phyloP scores from a whole-genome alignment of 2,797 vertebrate genomes.

The Pogonophryne albipinna region DNA sequence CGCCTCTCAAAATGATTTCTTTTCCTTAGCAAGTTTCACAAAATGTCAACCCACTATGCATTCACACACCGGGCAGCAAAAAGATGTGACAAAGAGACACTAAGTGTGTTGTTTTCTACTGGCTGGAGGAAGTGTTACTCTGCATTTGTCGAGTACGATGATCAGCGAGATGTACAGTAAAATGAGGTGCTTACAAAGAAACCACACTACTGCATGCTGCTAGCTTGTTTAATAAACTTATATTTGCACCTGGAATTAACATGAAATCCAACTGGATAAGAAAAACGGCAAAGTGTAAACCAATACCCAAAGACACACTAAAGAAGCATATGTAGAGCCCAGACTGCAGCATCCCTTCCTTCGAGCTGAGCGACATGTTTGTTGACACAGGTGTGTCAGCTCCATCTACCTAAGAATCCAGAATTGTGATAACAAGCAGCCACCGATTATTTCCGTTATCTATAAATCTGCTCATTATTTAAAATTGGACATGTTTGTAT shows the following conservation, averaged over 20 bases:
- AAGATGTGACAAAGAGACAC: conserved; percentile 9
- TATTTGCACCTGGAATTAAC: background rate
- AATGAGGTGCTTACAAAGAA: background rate
- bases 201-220: background rate
- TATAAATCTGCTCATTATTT: background rate
- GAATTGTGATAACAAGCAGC: background rate
- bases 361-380: background rate
- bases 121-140: background rate
- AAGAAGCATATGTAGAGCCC: background rate
- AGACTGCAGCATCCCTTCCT: background rate
- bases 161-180: background rate
- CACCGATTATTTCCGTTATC: background rate
- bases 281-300: background rate
- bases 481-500: background rate
- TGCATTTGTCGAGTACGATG: background rate
- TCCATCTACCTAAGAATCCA: background rate
- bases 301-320: background rate
- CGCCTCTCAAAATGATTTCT: conserved; percentile 40
- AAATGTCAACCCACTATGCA: conserved; percentile 40
- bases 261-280: background rate
- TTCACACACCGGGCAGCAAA: conserved; percentile 1
- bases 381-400: background rate
- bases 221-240: conserved; percentile 6
- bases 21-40: conserved; percentile 41
- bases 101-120: conserved; percentile 12